Percentiles rank a stretch among this genome's conserved stretches.
These are phyloP conservation scores for Meteorus cinctellus DNA, from an alignment of 2,888 invertebrate genomes.

Conservation along the genomic window DNA sequence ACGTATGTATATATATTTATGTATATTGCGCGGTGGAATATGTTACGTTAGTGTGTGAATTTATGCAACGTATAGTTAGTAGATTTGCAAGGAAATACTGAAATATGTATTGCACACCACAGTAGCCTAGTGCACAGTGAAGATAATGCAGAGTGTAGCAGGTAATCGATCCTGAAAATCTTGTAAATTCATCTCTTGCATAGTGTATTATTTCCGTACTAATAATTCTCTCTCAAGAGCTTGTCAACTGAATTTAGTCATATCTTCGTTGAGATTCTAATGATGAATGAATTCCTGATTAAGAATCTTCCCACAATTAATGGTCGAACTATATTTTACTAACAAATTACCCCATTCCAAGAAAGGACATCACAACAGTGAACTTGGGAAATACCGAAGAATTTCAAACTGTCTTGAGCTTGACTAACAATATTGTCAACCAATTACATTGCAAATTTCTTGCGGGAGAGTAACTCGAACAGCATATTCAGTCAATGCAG, in stretches of 20 bases:
- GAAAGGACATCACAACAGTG: no score
- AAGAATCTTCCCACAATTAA: no score
- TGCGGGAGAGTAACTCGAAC: no score
- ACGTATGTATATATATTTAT: conserved; percentile 57
- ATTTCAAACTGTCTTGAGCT: no score
- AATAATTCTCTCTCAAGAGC: not conserved
- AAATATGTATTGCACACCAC: conserved; percentile 58
- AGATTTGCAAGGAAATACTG: conserved; percentile 66
- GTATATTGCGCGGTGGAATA: conserved; percentile 34
- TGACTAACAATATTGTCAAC: no score
- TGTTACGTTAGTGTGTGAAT: conserved; percentile 61
- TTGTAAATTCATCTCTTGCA: conserved; percentile 48
- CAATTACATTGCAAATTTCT: no score
- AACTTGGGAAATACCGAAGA: no score
- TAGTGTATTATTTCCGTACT: not conserved
- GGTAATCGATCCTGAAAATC: conserved; percentile 65
- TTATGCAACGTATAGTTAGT: conserved; percentile 66
- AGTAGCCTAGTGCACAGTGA: conserved; percentile 39
- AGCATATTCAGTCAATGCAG: no score
- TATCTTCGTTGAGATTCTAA: not conserved
- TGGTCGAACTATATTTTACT: no score
- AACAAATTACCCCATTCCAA: no score
- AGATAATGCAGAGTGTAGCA: conserved; percentile 61
- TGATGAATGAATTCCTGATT: not conserved
- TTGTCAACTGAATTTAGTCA: conserved; percentile 6